Conservation (phyloP, 2,797 vertebrate genomes). For the Moxostoma hubbsi region DNA sequence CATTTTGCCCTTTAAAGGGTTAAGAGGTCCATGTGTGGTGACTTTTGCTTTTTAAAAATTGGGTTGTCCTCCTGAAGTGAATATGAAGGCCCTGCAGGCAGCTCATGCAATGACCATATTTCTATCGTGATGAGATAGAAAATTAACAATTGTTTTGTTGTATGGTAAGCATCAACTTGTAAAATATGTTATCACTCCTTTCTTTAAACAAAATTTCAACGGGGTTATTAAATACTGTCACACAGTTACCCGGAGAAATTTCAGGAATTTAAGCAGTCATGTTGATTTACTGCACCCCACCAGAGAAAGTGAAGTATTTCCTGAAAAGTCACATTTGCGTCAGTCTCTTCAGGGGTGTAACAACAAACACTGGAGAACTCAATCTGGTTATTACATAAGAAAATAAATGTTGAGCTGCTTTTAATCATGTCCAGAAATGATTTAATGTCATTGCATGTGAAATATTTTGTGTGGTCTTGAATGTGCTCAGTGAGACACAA, state of each 20-base stretch:
- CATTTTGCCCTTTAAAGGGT: conserved; percentile 6
- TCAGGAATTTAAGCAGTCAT: conserved; percentile 18
- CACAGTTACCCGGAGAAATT: conserved; percentile 51
- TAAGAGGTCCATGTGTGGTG: conserved; percentile 44
- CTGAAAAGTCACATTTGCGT: not conserved
- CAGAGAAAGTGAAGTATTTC: conserved; percentile 11
- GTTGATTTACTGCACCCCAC: not conserved
- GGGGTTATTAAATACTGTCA: conserved; percentile 67
- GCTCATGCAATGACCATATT: conserved; percentile 5
- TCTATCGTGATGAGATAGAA: not conserved
- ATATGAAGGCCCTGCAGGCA: not conserved
- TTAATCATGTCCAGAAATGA: conserved; percentile 19
- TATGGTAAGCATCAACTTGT: not conserved
- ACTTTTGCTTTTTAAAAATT: not conserved
- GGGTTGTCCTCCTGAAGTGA: conserved; percentile 1
- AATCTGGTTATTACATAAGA: conserved; percentile 3
- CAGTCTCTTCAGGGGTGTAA: not conserved
- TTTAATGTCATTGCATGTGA: conserved; percentile 21
- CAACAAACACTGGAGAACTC: not conserved
- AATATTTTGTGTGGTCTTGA: conserved; percentile 5
- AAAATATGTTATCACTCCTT: conserved; percentile 4
- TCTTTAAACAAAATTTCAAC: not conserved
- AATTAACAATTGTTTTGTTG: not conserved
- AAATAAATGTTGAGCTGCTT: conserved; percentile 17
- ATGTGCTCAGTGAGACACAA: not conserved